Evolutionary conservation across 2,888 invertebrate genomes (phyloP).

Genomic region (Xylocampa areola): DNA sequence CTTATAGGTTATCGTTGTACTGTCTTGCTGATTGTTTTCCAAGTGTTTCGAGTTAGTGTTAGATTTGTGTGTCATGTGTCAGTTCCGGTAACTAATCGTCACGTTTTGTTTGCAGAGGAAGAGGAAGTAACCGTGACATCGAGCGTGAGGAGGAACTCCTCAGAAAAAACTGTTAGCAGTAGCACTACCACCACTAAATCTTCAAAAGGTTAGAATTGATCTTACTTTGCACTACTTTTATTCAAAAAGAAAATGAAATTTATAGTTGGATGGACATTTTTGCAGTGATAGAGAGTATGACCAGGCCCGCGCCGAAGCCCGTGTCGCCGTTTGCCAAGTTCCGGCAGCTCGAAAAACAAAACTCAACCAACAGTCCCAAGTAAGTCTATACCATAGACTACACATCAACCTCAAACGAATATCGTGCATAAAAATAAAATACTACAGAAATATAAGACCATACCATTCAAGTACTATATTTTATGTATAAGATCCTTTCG

Average conservation of each 20-base stretch:
- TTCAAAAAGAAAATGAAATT: not conserved
- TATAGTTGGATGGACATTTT: conserved; percentile 7
- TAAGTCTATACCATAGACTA: conserved; percentile 80
- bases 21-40: conserved; percentile 84
- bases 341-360: conserved; percentile 96
- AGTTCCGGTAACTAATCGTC: conserved; percentile 18
- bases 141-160: conserved; percentile 86
- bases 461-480: conserved; percentile 60
- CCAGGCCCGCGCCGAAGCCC: conserved; percentile 90
- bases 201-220: conserved; percentile 85
- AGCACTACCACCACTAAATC: conserved; percentile 90
- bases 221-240: not conserved
- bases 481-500: conserved; percentile 70
- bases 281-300: conserved; percentile 89
- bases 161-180: conserved; percentile 90
- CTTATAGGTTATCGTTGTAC: conserved; percentile 81
- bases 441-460: conserved; percentile 31
- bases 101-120: conserved; percentile 78
- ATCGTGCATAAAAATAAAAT: conserved; percentile 21
- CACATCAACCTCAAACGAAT: conserved; percentile 31
- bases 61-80: conserved; percentile 29
- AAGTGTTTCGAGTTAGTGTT: conserved; percentile 73
- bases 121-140: conserved; percentile 85
- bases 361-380: conserved; percentile 94
- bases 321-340: conserved; percentile 97